Conservation (phyloP, 2,797 vertebrate species). For the Tauraco hartlaubi region DNA sequence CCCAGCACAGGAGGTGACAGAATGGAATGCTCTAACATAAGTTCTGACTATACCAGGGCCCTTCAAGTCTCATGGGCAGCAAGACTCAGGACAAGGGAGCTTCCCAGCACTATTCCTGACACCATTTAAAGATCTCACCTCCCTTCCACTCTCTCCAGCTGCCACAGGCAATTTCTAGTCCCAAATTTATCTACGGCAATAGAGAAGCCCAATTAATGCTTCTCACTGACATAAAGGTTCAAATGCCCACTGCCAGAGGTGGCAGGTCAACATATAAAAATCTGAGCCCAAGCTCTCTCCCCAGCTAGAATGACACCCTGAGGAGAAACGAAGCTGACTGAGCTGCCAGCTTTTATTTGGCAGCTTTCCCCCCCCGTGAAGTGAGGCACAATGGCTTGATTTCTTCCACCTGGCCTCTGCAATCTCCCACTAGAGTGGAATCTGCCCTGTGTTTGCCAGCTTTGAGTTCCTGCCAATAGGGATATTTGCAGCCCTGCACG, state of each 20-base stretch:
- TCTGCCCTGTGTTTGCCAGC: neutral
- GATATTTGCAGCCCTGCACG: neutral
- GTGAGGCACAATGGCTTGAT: neutral
- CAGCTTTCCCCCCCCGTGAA: neutral
- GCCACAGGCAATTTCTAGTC: neutral
- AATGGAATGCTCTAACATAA: neutral
- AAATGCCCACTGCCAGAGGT: neutral
- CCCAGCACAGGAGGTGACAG: neutral
- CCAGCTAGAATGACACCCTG: neutral
- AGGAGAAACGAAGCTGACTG: neutral
- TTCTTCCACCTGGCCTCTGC: neutral
- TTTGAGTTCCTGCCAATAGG: neutral
- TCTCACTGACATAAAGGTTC: neutral
- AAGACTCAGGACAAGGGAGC: neutral
- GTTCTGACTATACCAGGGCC: neutral
- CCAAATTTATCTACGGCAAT: neutral
- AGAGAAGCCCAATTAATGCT: neutral
- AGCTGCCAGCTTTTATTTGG: slow-evolving; percentile 1
- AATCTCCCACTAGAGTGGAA: neutral
- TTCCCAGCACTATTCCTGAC: neutral
- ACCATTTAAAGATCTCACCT: neutral
- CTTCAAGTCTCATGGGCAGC: neutral
- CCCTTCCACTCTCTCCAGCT: neutral
- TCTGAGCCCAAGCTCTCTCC: neutral
- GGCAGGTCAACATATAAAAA: neutral